Conservation (phyloP, 2,113 vertebrate genomes). For the Passer montanus region DNA sequence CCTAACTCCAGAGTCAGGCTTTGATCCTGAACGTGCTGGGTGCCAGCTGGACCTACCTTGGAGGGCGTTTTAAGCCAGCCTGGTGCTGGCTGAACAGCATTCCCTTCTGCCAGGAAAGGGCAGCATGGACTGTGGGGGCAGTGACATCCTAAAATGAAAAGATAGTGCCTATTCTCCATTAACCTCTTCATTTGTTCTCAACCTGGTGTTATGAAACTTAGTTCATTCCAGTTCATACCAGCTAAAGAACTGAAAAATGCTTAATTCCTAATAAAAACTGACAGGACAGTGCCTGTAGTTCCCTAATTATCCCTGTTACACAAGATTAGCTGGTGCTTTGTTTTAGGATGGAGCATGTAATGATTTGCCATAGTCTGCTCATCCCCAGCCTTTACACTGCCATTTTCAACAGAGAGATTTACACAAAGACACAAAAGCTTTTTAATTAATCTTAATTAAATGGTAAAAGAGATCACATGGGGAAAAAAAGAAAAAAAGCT, state of each 20-base stretch:
- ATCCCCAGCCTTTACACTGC: not conserved
- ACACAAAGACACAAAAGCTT: not conserved
- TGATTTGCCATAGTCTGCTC: not conserved
- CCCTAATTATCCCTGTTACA: not conserved
- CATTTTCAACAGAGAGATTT: not conserved
- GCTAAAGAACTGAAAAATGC: not conserved
- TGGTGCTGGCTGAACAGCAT: not conserved
- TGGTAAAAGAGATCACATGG: not conserved
- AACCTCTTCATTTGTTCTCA: not conserved
- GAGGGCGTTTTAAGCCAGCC: not conserved
- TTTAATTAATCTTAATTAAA: conserved; percentile 2
- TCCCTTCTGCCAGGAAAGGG: conserved; percentile 33
- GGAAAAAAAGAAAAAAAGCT: not conserved
- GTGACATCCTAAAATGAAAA: conserved; percentile 10
- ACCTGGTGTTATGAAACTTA: not conserved
- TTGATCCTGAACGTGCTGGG: accelerated
- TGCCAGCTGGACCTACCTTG: not conserved
- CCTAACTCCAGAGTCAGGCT: not conserved
- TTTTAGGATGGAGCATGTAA: not conserved
- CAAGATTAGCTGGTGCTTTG: not conserved
- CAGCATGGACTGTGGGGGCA: conserved; percentile 36
- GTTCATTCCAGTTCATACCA: not conserved
- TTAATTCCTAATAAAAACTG: not conserved
- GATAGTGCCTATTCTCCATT: not conserved
- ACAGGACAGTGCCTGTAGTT: not conserved